Evolutionary conservation across 1,140 invertebrate genomes (phyloP).

Genomic region (Ephestia elutella): DNA sequence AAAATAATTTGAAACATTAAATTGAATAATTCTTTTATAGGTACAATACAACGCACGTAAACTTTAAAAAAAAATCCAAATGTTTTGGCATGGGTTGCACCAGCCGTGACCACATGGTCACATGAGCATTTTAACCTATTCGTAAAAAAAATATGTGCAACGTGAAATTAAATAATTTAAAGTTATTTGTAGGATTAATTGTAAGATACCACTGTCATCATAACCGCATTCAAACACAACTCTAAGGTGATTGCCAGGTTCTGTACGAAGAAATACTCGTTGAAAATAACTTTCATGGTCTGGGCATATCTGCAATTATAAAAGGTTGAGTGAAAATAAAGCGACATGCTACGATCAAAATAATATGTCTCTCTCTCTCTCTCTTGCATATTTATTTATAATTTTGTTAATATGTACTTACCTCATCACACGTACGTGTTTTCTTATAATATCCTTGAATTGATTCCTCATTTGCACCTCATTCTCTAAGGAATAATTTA

Average conservation of each 20-base stretch:
- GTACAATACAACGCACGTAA: too few relatives aligned
- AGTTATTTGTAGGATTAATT: not conserved
- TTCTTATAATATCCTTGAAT: conserved; percentile 47
- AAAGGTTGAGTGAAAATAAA: not conserved
- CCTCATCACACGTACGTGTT: conserved; percentile 55
- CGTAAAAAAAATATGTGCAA: too few relatives aligned
- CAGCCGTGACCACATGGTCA: too few relatives aligned
- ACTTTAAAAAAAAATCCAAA: too few relatives aligned
- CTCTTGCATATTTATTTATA: too few relatives aligned
- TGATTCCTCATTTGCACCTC: conserved; percentile 32
- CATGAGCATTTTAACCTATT: too few relatives aligned
- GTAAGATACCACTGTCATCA: conserved; percentile 52
- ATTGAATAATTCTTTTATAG: too few relatives aligned
- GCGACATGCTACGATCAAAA: too few relatives aligned
- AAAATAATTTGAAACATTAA: too few relatives aligned
- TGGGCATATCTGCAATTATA: conserved; percentile 44
- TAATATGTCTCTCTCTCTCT: too few relatives aligned
- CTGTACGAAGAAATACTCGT: conserved; percentile 59
- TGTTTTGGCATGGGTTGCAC: too few relatives aligned
- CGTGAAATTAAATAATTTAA: too few relatives aligned
- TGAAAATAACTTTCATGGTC: conserved; percentile 41
- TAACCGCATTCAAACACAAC: conserved; percentile 55
- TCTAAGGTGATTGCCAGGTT: conserved; percentile 58
- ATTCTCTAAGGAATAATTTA: conserved; percentile 32
- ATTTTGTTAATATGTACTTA: conserved; percentile 12